Conservation (phyloP, 2,113 vertebrate species). For the Mus musculus region DNA sequence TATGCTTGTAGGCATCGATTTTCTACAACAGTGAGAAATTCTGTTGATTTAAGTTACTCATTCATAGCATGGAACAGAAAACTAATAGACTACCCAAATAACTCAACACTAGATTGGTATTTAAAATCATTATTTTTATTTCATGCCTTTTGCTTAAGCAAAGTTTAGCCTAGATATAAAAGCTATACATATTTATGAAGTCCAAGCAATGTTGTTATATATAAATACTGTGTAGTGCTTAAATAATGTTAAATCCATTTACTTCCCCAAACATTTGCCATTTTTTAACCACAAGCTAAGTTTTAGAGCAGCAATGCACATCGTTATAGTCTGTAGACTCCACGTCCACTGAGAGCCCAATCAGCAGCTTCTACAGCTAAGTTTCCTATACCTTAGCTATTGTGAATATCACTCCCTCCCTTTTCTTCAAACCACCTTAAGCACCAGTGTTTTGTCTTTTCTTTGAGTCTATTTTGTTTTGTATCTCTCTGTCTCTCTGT, state of each 20-base stretch:
- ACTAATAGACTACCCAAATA: not conserved
- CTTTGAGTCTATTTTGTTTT: not conserved
- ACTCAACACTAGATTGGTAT: not conserved
- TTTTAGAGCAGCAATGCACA: not conserved
- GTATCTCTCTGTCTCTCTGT: not conserved
- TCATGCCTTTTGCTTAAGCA: not conserved
- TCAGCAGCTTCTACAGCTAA: not conserved
- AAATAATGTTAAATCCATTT: not conserved
- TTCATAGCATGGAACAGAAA: not conserved
- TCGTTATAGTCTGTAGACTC: not conserved
- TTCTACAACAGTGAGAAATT: not conserved
- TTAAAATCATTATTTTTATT: not conserved
- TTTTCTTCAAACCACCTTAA: not conserved
- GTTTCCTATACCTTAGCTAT: not conserved
- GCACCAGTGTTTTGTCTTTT: not conserved
- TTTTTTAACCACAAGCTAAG: not conserved
- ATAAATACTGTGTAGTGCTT: not conserved
- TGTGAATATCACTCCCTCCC: not conserved
- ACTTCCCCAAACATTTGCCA: not conserved
- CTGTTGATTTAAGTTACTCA: not conserved
- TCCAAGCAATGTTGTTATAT: not conserved
- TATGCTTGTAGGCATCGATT: not conserved
- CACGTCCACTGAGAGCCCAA: no score
- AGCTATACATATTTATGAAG: not conserved
- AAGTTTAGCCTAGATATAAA: not conserved